phyloP scores from a whole-genome alignment of 2,113 vertebrate species.

The Channa maculata region DNA sequence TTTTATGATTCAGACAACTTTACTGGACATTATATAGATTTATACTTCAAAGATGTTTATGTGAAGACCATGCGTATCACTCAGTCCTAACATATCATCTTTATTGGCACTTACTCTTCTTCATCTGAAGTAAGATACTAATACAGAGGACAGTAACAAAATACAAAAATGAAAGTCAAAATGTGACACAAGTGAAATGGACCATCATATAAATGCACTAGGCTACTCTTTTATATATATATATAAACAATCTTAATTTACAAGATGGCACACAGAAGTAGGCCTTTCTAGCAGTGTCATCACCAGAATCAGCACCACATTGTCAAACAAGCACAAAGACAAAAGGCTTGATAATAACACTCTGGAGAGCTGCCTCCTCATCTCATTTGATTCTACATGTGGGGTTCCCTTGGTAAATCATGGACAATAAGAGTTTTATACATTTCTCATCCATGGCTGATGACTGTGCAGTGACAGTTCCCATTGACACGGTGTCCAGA shows the following conservation, averaged over 20 bases:
- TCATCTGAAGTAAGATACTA: background rate
- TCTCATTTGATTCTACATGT: background rate
- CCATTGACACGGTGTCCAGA: conserved; percentile 1
- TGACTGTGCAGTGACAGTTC: background rate
- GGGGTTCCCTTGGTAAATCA: background rate
- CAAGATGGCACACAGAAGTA: conserved; percentile 30
- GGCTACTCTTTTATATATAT: background rate
- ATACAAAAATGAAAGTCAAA: conserved; percentile 1
- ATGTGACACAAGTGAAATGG: background rate
- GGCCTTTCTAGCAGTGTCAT: conserved; percentile 29
- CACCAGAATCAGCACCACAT: conserved; percentile 13
- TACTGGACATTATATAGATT: no score
- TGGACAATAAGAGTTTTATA: background rate
- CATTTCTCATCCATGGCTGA: background rate
- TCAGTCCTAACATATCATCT: conserved; percentile 8
- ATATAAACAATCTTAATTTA: background rate
- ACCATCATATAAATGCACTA: background rate
- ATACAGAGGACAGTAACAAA: conserved; percentile 1
- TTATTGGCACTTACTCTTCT: conserved; percentile 49
- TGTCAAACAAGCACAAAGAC: conserved; percentile 26
- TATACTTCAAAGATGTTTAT: background rate
- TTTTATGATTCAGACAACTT: no score
- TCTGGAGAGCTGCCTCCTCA: conserved; percentile 19
- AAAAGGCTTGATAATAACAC: conserved; percentile 24
- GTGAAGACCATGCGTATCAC: background rate